Conservation (phyloP, 2,888 invertebrate genomes). For the Hartigia nigra region DNA sequence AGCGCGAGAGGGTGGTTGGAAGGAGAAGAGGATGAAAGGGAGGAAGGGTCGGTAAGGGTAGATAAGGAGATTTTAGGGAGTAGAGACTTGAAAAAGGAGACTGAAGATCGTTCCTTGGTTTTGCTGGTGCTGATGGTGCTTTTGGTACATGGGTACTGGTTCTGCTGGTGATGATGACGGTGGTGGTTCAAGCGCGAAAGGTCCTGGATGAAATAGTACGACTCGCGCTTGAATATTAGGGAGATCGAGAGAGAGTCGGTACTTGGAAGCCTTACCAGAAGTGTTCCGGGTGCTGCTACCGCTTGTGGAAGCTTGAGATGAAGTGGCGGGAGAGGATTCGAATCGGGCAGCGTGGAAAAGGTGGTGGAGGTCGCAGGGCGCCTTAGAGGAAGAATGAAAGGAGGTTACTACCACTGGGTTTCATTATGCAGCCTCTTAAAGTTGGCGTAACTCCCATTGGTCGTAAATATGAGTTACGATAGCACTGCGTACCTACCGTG, state of each 20-base stretch:
- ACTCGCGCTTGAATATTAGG: slow-evolving; percentile 35
- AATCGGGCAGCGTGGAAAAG: slow-evolving; percentile 28
- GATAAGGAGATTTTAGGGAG: background rate
- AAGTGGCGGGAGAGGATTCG: background rate
- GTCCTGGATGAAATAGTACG: background rate
- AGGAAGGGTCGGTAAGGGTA: background rate
- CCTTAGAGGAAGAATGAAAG: slow-evolving; percentile 22
- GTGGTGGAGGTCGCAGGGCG: slow-evolving; percentile 29
- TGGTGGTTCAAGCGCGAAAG: background rate
- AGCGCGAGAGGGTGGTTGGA: background rate
- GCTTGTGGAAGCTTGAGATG: background rate
- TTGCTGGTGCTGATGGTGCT: background rate
- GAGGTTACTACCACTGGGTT: slow-evolving; percentile 41
- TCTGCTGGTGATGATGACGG: background rate
- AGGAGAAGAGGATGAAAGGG: background rate
- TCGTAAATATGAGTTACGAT: slow-evolving; percentile 60
- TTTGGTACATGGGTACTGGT: background rate
- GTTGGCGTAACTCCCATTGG: slow-evolving; percentile 60
- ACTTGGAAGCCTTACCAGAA: background rate
- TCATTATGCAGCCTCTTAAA: slow-evolving; percentile 61
- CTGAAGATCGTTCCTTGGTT: background rate
- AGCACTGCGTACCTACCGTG: slow-evolving; percentile 43
- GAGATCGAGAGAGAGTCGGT: slow-evolving; percentile 31
- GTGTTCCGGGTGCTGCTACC: background rate
- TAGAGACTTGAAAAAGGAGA: background rate